Evolutionary conservation across 2,113 vertebrate species (phyloP), one percentile per base, ranked within the genome.

Genomic region (Podarcis raffonei): DNA sequence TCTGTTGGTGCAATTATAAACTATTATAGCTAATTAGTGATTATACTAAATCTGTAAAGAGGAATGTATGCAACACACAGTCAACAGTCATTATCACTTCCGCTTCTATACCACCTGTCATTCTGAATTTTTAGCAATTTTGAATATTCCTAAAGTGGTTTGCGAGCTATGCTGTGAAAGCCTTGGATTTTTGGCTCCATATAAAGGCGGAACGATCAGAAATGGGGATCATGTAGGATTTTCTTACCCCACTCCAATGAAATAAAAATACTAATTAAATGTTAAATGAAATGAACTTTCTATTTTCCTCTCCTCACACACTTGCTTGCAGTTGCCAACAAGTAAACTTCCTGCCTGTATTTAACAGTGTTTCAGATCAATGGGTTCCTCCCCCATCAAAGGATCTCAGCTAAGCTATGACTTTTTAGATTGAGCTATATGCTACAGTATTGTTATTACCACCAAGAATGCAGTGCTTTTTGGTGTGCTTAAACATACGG

Each of bases 11-110:
- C 85, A 87, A 57, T 71, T 87, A 87, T 87, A 42, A 87, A 87
- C 39, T 35, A 71, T 87, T 87, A 87, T 87, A 42, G 76, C 42
- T 87, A 87, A 87, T 87, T 80, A 87, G 85, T 87, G 85, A 87
- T 87, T 87, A 87, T 80, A 80, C 76, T 71, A 80, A 53, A 87
- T 87, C 42, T 69, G 75, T 68, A 79, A 86, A 86, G 74, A 78
- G 75, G 85, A 86, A 86, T 78, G 59, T 30, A 86, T 78, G 23
- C 79, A 86, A 37, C 23, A 86, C 27, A 78, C 32, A 87, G 76
- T 80, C 85, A 80, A 87, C 75, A 87, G 62, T 80, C 65, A 87
- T 86, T 86, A 86, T 65, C 71, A 79, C 37, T 87, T 87, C 76
- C 22, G 65, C 65, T 80, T 80, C 42, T 71, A 35, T 71, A 53